Percentiles rank a stretch among this genome's conserved stretches.
Evolutionary conservation across 2,888 invertebrate species (phyloP).

Genomic region (Nematopogon swammerdamellus): DNA sequence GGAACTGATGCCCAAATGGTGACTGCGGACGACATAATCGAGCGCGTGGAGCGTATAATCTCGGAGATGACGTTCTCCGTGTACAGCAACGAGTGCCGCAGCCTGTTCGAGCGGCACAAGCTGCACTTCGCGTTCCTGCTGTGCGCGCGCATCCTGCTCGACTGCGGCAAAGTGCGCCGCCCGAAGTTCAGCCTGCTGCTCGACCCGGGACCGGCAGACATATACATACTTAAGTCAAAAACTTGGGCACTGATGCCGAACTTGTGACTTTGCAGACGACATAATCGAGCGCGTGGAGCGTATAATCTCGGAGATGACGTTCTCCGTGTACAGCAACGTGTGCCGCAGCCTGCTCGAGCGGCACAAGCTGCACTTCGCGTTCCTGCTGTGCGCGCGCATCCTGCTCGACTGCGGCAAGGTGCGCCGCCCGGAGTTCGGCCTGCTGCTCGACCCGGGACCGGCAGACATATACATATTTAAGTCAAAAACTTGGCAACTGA

Average conservation of each 20-base stretch:
- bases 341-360: constrained; percentile 87
- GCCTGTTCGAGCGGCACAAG: constrained; percentile 87
- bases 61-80: constrained; percentile 79
- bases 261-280: constrained; percentile 62
- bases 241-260: too few species aligned
- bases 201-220: constrained; percentile 46
- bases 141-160: constrained; percentile 65
- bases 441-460: constrained; percentile 63
- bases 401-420: constrained; percentile 60
- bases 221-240: too few species aligned
- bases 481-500: too few species aligned
- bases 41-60: constrained; percentile 75
- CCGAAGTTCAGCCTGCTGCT: constrained; percentile 75
- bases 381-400: constrained; percentile 68
- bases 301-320: constrained; percentile 79
- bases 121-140: constrained; percentile 78
- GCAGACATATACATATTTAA: too few species aligned
- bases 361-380: constrained; percentile 84
- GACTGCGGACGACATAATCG: constrained; percentile 63
- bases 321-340: constrained; percentile 79
- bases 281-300: constrained; percentile 71
- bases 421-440: constrained; percentile 66
- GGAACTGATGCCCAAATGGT: too few species aligned
- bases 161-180: constrained; percentile 53
- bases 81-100: constrained; percentile 84